phyloP scores from a whole-genome alignment of 2,113 vertebrate genomes.

The Pycnonotus jocosus region DNA sequence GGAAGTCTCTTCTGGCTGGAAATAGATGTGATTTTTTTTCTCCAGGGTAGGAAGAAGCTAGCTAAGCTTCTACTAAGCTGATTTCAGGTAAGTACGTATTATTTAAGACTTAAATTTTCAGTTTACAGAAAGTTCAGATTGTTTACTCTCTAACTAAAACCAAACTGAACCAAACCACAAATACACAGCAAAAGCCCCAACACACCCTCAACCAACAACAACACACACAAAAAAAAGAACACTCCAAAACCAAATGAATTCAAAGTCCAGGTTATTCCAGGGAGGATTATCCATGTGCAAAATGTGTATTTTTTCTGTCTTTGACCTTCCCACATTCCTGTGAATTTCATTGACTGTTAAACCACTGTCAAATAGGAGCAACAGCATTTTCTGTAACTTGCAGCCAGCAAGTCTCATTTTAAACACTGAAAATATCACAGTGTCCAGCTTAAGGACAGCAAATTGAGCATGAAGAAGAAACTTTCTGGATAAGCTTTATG shows the following conservation, averaged over 20 bases:
- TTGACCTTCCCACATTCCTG: neutral
- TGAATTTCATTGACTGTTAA: neutral
- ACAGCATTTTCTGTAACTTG: neutral
- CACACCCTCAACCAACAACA: neutral
- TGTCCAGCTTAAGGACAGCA: neutral
- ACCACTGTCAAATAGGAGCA: neutral
- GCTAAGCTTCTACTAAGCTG: neutral
- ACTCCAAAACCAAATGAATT: neutral
- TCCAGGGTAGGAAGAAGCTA: neutral
- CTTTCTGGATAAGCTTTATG: neutral
- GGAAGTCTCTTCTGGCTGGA: constrained; percentile 16
- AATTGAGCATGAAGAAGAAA: neutral
- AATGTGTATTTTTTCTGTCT: neutral
- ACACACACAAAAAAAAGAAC: neutral
- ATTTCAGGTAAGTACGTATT: neutral
- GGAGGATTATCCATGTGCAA: neutral
- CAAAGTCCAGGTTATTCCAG: neutral
- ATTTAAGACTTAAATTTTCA: neutral
- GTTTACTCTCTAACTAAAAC: neutral
- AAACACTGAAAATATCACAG: neutral
- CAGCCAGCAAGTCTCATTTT: neutral
- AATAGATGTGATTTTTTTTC: neutral
- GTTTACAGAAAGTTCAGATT: neutral
- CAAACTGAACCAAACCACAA: neutral
- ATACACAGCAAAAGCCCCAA: neutral